Conservation (phyloP, 2,888 invertebrate species). For the Hyppa rectilinea region DNA sequence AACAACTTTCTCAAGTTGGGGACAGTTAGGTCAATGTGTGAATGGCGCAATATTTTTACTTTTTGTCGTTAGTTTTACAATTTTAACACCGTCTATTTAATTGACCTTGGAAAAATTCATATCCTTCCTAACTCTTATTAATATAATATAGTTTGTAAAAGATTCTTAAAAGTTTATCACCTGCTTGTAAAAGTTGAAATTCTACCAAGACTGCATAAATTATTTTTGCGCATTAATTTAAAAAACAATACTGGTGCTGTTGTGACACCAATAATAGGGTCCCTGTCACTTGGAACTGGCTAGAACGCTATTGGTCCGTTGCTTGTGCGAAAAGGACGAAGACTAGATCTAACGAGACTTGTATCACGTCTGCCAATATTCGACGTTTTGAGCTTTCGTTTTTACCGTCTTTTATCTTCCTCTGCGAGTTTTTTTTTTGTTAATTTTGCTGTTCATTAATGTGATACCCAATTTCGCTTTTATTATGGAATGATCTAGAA, state of each 20-base stretch:
- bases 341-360: constrained; percentile 40
- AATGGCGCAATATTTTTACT: constrained; percentile 59
- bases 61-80: constrained; percentile 31
- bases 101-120: constrained; percentile 50
- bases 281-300: constrained; percentile 57
- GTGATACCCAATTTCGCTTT: neutral
- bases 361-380: constrained; percentile 38
- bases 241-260: constrained; percentile 50
- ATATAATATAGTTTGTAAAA: neutral
- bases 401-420: neutral
- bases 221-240: constrained; percentile 30
- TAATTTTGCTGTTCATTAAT: neutral
- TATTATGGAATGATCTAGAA: constrained; percentile 48
- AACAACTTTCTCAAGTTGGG: constrained; percentile 79
- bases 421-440: neutral
- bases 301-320: constrained; percentile 58
- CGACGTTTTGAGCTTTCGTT: neutral
- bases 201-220: neutral
- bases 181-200: neutral
- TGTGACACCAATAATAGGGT: constrained; percentile 60
- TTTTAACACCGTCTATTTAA: constrained; percentile 22
- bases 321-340: constrained; percentile 63
- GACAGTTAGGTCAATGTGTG: constrained; percentile 55
- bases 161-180: neutral
- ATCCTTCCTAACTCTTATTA: constrained; percentile 19